phyloP scores from a whole-genome alignment of 2,888 invertebrate genomes.

The Mayetiola destructor region DNA sequence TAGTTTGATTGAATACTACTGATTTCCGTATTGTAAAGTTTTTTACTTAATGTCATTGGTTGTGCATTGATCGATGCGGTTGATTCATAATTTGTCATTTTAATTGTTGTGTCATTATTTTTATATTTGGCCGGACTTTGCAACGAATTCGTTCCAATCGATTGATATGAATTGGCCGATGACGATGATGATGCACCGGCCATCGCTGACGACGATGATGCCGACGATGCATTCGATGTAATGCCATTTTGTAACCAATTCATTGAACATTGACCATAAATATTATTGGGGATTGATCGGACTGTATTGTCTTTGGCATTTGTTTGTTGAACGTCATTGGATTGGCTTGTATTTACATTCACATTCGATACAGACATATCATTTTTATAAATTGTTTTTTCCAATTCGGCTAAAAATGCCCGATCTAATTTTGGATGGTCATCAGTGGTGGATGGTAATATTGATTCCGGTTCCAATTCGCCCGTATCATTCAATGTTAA shows the following conservation, averaged over 20 bases:
- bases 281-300: slow-evolving; percentile 13
- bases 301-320: slow-evolving; percentile 21
- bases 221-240: slow-evolving; percentile 4
- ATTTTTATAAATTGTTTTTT: slow-evolving; percentile 41
- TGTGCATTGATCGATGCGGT: slow-evolving; percentile 19
- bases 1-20: background rate
- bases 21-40: background rate
- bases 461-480: background rate
- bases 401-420: slow-evolving; percentile 48
- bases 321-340: slow-evolving; percentile 18
- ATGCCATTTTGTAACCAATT: background rate
- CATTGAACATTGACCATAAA: background rate
- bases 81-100: slow-evolving; percentile 23
- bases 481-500: slow-evolving; percentile 25
- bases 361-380: slow-evolving; percentile 27
- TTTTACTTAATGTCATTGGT: slow-evolving; percentile 1
- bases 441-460: background rate
- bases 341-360: slow-evolving; percentile 25
- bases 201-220: slow-evolving; percentile 5
- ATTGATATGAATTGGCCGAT: background rate
- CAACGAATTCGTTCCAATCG: background rate
- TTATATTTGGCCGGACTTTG: slow-evolving; percentile 1
- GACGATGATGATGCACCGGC: background rate
- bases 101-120: background rate
- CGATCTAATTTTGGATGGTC: slow-evolving; percentile 36